Evolutionary conservation across 1,140 invertebrate species (phyloP).

Genomic region (Amyelois transitella): DNA sequence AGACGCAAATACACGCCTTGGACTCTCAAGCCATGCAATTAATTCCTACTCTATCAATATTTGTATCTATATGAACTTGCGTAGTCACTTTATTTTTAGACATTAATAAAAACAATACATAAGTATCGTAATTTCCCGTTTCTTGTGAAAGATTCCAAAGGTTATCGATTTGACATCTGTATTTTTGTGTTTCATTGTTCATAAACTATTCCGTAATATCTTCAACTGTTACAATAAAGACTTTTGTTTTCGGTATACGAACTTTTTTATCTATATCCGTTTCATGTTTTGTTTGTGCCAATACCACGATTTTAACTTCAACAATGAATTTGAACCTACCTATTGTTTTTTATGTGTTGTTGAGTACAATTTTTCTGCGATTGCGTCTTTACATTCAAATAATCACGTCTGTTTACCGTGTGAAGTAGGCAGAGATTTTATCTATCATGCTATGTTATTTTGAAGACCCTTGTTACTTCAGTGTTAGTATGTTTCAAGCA

Average conservation of each 20-base stretch:
- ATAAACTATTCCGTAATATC: slow-evolving; percentile 3
- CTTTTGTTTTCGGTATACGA: not conserved
- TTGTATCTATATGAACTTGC: not conserved
- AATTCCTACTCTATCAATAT: too few relatives aligned
- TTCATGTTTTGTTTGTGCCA: not conserved
- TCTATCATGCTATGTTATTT: too few relatives aligned
- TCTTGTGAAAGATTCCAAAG: slow-evolving; percentile 23
- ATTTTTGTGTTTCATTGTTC: slow-evolving; percentile 28
- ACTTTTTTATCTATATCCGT: not conserved
- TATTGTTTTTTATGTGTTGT: too few relatives aligned
- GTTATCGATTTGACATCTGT: slow-evolving; percentile 30
- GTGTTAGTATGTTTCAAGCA: too few relatives aligned
- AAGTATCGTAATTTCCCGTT: slow-evolving; percentile 24
- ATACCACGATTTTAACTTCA: not conserved
- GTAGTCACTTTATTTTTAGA: not conserved
- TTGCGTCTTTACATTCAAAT: too few relatives aligned
- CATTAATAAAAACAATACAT: not conserved
- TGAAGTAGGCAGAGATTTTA: too few relatives aligned
- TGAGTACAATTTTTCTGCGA: too few relatives aligned
- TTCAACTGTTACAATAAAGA: slow-evolving; percentile 2
- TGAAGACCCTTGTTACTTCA: too few relatives aligned
- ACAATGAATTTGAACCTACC: too few relatives aligned
- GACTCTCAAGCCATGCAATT: too few relatives aligned
- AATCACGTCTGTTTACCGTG: too few relatives aligned
- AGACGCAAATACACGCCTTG: too few relatives aligned